Evolutionary conservation across 2,888 invertebrate species (phyloP).

Genomic region (Sisyra terminalis): DNA sequence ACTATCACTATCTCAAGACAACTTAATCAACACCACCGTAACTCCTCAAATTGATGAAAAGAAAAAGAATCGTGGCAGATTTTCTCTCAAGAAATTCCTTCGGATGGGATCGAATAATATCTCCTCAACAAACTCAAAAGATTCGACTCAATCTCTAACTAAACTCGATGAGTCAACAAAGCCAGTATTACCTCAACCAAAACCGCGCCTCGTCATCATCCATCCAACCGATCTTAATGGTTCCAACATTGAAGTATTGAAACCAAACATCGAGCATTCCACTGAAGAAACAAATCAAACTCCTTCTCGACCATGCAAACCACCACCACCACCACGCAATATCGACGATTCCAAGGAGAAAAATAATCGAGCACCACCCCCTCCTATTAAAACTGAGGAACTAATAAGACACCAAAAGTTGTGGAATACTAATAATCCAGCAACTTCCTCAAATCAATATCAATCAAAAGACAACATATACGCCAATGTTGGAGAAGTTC

Average conservation of each 20-base stretch:
- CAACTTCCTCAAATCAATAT: conserved; percentile 12
- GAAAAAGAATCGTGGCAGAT: conserved; percentile 50
- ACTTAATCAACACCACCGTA: conserved; percentile 29
- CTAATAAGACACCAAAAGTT: conserved; percentile 40
- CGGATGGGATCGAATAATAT: conserved; percentile 59
- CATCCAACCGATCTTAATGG: conserved; percentile 78
- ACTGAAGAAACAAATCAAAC: conserved; percentile 1
- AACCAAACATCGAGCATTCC: neutral
- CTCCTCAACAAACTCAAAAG: conserved; percentile 34
- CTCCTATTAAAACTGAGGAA: conserved; percentile 46
- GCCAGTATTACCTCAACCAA: conserved; percentile 37
- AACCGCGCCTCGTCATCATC: conserved; percentile 68
- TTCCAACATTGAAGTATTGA: conserved; percentile 59
- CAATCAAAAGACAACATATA: conserved; percentile 43
- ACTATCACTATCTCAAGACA: conserved; percentile 61
- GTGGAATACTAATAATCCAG: conserved; percentile 22
- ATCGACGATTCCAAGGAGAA: conserved; percentile 31
- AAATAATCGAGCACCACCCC: conserved; percentile 56
- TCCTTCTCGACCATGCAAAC: conserved; percentile 37
- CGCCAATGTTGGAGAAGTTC: conserved; percentile 71
- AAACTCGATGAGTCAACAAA: conserved; percentile 38
- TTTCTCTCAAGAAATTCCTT: conserved; percentile 69
- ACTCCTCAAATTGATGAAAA: conserved; percentile 27
- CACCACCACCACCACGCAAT: conserved; percentile 65
- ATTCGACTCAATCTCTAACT: conserved; percentile 28